Evolutionary conservation across 2,888 invertebrate genomes (phyloP).

Genomic region (Limnephilus rhombicus): DNA sequence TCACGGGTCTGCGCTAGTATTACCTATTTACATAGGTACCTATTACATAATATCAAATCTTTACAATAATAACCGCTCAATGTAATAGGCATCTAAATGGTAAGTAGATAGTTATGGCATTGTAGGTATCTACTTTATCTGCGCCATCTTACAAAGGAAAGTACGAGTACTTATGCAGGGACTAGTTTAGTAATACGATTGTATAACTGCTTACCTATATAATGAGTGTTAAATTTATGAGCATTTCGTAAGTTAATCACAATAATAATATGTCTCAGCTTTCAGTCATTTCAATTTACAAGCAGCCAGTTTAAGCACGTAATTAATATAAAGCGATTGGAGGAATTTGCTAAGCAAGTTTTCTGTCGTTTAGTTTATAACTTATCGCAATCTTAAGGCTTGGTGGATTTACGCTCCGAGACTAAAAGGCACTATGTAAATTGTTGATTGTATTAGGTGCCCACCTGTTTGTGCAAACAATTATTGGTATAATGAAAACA

Average conservation of each 20-base stretch:
- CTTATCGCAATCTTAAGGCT: not conserved
- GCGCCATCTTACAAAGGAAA: not conserved
- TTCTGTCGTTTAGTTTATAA: conserved; percentile 9
- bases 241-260: not conserved
- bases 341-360: conserved; percentile 8
- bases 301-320: not conserved
- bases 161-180: not conserved
- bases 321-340: conserved; percentile 25
- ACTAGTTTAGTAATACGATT: not conserved
- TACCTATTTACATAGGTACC: too few relatives aligned
- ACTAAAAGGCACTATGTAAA: not conserved
- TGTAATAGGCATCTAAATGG: too few relatives aligned
- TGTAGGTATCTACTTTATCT: not conserved
- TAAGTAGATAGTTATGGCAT: too few relatives aligned
- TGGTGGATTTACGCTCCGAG: not conserved
- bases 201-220: not conserved
- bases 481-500: too few relatives aligned
- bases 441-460: not conserved
- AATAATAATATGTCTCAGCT: not conserved
- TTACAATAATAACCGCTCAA: too few relatives aligned
- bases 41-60: too few relatives aligned
- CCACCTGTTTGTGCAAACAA: not conserved
- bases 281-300: conserved; percentile 9
- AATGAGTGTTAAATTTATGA: not conserved
- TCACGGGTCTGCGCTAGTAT: too few relatives aligned